Percentiles rank a stretch among this genome's conserved stretches.
Evolutionary conservation across 2,888 invertebrate genomes (phyloP).

Genomic region (Sturmia bella): DNA sequence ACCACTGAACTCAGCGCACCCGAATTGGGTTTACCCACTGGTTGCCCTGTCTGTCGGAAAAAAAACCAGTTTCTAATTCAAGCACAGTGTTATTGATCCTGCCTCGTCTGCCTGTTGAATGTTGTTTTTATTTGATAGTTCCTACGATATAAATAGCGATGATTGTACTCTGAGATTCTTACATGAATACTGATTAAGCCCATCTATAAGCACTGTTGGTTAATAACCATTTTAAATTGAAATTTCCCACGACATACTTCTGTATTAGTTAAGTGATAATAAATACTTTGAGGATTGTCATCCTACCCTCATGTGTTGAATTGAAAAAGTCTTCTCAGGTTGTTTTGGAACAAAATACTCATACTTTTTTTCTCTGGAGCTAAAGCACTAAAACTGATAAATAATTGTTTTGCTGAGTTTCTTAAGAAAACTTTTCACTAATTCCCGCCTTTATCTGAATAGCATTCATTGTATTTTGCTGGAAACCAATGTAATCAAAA

Average conservation of each 20-base stretch:
- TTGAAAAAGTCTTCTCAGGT: conserved; percentile 61
- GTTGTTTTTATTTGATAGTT: too few species aligned
- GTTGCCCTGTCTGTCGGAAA: too few species aligned
- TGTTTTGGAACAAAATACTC: conserved; percentile 3
- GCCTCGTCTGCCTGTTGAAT: too few species aligned
- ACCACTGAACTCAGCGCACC: too few species aligned
- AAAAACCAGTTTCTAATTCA: too few species aligned
- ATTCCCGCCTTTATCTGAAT: conserved; percentile 64
- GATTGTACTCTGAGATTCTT: too few species aligned
- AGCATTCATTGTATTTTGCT: conserved; percentile 12
- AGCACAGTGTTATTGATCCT: too few species aligned
- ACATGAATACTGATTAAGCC: too few species aligned
- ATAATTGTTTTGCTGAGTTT: conserved; percentile 39
- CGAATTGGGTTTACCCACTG: too few species aligned
- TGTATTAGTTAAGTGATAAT: conserved; percentile 17
- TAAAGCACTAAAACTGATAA: conserved; percentile 53
- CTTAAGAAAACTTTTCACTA: conserved; percentile 45
- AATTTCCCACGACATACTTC: conserved; percentile 50
- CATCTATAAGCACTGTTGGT: too few species aligned
- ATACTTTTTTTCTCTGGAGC: conserved; percentile 11
- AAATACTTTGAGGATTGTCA: conserved; percentile 28
- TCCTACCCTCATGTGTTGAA: conserved; percentile 38
- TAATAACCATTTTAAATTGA: background rate
- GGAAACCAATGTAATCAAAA: conserved; percentile 64
- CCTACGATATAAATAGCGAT: too few species aligned